A percentile compares a stretch with the other conserved stretches of the same genome.
phyloP scores from a whole-genome alignment of 2,797 vertebrate genomes.

The Benthosema pterotum region DNA sequence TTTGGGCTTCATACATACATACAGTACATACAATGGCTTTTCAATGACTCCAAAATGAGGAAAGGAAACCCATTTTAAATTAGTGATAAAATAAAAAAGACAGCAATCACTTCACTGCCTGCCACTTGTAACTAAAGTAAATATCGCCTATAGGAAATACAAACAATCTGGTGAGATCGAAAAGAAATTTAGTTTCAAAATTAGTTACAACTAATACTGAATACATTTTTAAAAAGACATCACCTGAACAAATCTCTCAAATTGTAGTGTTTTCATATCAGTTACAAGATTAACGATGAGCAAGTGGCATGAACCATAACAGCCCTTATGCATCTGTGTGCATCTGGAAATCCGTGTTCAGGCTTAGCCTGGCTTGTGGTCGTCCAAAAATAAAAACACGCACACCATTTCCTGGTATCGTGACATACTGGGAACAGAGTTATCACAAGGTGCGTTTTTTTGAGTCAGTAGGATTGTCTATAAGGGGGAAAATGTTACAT shows the following conservation, averaged over 20 bases:
- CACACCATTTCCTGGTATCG: not conserved
- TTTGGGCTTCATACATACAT: conserved; percentile 6
- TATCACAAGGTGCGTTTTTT: conserved; percentile 17
- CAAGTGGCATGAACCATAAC: conserved; percentile 18
- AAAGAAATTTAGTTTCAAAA: conserved; percentile 29
- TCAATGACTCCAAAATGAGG: not conserved
- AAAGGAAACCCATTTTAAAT: conserved; percentile 3
- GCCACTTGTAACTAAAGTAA: not conserved
- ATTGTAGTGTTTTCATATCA: conserved; percentile 14
- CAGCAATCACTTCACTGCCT: conserved; percentile 13
- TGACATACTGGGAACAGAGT: not conserved
- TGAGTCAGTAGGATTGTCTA: conserved; percentile 55
- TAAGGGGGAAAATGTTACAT: conserved; percentile 26
- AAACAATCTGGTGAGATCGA: not conserved
- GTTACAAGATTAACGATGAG: conserved; percentile 18
- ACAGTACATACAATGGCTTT: conserved; percentile 16
- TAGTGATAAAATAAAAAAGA: conserved; percentile 12
- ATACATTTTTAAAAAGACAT: conserved; percentile 13
- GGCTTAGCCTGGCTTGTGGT: conserved; percentile 17
- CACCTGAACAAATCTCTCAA: conserved; percentile 27
- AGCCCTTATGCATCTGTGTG: conserved; percentile 54
- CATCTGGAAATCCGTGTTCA: conserved; percentile 34
- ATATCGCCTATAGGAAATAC: conserved; percentile 12
- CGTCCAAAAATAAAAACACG: conserved; percentile 4
- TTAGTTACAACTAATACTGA: not conserved